Conservation (phyloP, 1,140 invertebrate species). For the Gryon sp. region DNA sequence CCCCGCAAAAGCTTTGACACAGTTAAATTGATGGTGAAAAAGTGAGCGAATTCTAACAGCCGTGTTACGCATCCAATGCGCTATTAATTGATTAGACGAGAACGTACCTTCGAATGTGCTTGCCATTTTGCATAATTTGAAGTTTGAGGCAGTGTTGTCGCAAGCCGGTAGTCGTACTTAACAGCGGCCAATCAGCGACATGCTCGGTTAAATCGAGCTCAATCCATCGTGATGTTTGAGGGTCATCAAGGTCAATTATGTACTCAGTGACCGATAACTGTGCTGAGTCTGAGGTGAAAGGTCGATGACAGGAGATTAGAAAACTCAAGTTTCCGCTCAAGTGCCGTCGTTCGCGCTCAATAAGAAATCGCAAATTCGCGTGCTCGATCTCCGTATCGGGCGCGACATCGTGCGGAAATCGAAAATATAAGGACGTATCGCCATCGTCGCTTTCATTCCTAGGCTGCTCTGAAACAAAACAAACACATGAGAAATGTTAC, state of each 20-base stretch:
- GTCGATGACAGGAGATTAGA: constrained; percentile 62
- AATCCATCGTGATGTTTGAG: constrained; percentile 62
- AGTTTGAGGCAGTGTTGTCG: constrained; percentile 58
- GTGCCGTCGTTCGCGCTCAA: constrained; percentile 16
- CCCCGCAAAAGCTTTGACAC: too few relatives aligned
- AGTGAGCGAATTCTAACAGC: too few relatives aligned
- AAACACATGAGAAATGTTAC: constrained; percentile 42
- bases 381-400: constrained; percentile 33
- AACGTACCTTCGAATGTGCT: constrained; percentile 51
- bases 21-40: too few relatives aligned
- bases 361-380: constrained; percentile 54
- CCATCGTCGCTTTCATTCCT: constrained; percentile 59
- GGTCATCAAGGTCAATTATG: constrained; percentile 54
- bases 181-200: constrained; percentile 57
- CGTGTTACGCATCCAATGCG: too few relatives aligned
- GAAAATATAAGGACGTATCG: constrained; percentile 33
- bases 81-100: constrained; percentile 15
- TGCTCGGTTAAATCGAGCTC: constrained; percentile 59
- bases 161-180: constrained; percentile 57
- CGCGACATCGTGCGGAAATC: constrained; percentile 11
- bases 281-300: constrained; percentile 57
- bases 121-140: constrained; percentile 59
- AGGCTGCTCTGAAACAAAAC: constrained; percentile 69
- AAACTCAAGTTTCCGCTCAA: constrained; percentile 56
- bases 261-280: constrained; percentile 61